These are phyloP conservation scores for Eubucco bourcierii DNA, from an alignment of 2,113 vertebrate genomes.

Conservation along the genomic window DNA sequence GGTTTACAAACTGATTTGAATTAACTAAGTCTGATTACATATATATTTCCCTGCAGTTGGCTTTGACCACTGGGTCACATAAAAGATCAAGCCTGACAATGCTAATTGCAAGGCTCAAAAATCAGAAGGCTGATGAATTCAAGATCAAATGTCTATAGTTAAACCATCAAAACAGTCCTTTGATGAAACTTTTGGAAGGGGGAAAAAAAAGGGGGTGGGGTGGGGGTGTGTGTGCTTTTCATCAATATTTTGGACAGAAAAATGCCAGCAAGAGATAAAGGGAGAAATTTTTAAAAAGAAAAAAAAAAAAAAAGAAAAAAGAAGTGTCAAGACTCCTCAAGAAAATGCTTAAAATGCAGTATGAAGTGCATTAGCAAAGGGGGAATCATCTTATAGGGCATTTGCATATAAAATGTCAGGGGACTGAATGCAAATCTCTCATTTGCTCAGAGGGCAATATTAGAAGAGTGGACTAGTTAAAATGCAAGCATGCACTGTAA, in stretches of 20 bases:
- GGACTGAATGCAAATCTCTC: constrained; percentile 10
- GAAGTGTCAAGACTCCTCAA: background rate
- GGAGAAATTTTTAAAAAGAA: too few species aligned
- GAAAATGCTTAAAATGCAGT: constrained; percentile 11
- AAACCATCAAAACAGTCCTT: background rate
- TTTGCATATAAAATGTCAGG: constrained; percentile 37
- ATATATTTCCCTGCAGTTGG: background rate
- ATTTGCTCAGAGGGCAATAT: background rate
- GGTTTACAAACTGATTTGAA: constrained; percentile 1
- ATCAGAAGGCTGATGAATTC: constrained; percentile 15
- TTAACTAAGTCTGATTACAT: constrained; percentile 1
- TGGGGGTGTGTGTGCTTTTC: background rate
- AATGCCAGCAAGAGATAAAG: background rate
- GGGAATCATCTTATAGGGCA: background rate
- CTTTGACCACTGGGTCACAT: background rate
- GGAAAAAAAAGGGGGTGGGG: background rate
- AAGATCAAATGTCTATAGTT: constrained; percentile 37
- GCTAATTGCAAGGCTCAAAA: constrained; percentile 21
- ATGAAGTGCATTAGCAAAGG: background rate
- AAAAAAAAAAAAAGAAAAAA: too few species aligned
- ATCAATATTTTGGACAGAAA: background rate
- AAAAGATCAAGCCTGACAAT: background rate
- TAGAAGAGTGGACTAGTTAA: background rate
- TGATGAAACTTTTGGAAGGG: background rate
- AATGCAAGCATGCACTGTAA: background rate